Base-by-base conservation (phyloP, 2,888 invertebrate species). In the Philereme vetulata region DNA sequence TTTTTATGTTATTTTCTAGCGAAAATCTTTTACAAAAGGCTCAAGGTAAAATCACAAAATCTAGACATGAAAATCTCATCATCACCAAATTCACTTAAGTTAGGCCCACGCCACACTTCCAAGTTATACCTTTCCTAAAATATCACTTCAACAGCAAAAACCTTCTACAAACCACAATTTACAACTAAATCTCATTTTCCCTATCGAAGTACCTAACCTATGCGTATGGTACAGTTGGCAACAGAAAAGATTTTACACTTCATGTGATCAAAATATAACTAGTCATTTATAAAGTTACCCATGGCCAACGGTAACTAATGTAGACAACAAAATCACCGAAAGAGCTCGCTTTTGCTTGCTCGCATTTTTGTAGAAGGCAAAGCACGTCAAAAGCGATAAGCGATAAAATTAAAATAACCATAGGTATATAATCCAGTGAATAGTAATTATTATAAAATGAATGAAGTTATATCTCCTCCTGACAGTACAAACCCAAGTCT, bases 111-210 rank as follows among this genome's bases (percentile, higher is more conserved):
- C 35, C 46, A 9, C 46, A 5, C 10, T 35, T 35, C 4, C 0
- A 47, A n/a, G 9, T 8, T 33, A 4, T 33, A 7, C 46, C 32
- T 38, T 49, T 45, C 4, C 42, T 43, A 54, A 56, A 65, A 64
- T 60, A 60, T 59, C 49, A 62, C 62, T 59, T 62, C 56, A 51
- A 56, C 49, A 51, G 62, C 57, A 61, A 60, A 67, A 64, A 53
- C 54, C 65, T 63, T 60, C 62, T 53, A 50, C 49, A 47, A 60
- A 58, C 48, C 66, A 52, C 64, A 64, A 62, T 68, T 66, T 60
- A 65, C 64, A 65, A 65, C 68, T 59, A 64, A 68, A 68, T 65
- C 64, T 54, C 64, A 68, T 66, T 64, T 60, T 67, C 69, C 68
- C 66, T 65, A 47, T 8, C 48, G 58, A 54, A 10, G 43, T 38